phyloP scores from a whole-genome alignment of 2,113 vertebrate genomes.

The Gobio gobio region DNA sequence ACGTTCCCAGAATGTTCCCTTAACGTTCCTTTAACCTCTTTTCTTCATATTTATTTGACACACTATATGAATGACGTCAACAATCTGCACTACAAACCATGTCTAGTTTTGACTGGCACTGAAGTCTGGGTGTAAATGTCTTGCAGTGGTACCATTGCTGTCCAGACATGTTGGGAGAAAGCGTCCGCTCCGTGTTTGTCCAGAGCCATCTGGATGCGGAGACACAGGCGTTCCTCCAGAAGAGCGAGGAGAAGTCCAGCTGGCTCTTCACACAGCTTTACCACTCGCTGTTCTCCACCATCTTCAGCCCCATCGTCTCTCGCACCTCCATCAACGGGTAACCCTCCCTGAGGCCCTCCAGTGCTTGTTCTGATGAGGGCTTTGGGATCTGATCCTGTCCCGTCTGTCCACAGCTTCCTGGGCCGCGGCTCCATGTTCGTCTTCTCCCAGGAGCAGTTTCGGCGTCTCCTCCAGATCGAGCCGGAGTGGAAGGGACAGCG shows the following conservation, averaged over 20 bases:
- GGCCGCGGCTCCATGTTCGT: conserved; percentile 98
- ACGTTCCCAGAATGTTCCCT: too few species aligned
- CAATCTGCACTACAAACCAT: too few species aligned
- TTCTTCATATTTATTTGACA: too few species aligned
- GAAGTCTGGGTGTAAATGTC: not conserved
- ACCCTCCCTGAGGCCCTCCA: conserved; percentile 55
- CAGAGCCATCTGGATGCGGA: conserved; percentile 91
- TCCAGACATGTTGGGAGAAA: conserved; percentile 86
- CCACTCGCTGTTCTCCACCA: conserved; percentile 90
- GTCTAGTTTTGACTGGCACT: too few species aligned
- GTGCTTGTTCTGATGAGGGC: not conserved
- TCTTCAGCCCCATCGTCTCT: conserved; percentile 93
- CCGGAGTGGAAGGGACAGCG: conserved; percentile 89
- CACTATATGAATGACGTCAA: too few species aligned
- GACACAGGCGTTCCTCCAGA: conserved; percentile 89
- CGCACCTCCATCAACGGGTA: conserved; percentile 98
- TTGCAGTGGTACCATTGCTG: conserved; percentile 90
- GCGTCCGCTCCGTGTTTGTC: conserved; percentile 83
- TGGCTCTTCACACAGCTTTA: conserved; percentile 98
- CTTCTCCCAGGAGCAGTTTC: conserved; percentile 93
- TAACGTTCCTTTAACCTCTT: too few species aligned
- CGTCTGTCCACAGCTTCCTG: conserved; percentile 80
- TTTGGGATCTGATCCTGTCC: not conserved
- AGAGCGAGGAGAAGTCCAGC: conserved; percentile 92
- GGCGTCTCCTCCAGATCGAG: conserved; percentile 84